phyloP scores from a whole-genome alignment of 2,797 vertebrate genomes.

The Diglossa cyanea region DNA sequence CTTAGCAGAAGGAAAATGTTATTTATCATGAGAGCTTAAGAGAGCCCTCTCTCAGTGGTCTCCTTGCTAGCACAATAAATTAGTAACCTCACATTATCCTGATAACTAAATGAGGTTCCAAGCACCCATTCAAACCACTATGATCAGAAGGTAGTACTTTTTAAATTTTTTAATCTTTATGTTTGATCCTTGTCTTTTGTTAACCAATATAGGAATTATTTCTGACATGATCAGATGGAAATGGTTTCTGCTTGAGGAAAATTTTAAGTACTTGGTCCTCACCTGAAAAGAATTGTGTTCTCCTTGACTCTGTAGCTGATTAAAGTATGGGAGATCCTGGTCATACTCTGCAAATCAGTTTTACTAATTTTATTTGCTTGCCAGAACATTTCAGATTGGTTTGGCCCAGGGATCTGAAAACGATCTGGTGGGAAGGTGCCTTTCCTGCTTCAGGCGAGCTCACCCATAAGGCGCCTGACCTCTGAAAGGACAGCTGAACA shows the following conservation, averaged over 20 bases:
- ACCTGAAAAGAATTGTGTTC: background rate
- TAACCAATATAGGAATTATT: background rate
- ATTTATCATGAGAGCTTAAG: background rate
- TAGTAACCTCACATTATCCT: background rate
- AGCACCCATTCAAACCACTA: background rate
- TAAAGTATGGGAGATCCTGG: background rate
- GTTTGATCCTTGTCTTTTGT: background rate
- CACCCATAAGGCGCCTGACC: accelerated
- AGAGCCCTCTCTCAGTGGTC: background rate
- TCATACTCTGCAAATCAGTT: background rate
- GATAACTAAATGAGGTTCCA: background rate
- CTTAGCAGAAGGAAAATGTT: background rate
- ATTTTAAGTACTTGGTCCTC: background rate
- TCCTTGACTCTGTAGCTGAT: background rate
- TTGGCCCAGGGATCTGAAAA: background rate
- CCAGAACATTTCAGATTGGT: background rate
- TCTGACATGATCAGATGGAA: background rate
- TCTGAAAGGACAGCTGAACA: background rate
- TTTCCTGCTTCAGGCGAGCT: background rate
- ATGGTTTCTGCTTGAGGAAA: background rate
- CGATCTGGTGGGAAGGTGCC: background rate
- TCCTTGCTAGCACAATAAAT: background rate
- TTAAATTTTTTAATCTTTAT: accelerated
- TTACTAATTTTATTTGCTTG: background rate
- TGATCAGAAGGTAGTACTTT: background rate